These are phyloP conservation scores for Abscondita cerata DNA, from an alignment of 2,888 invertebrate species.

Conservation along the genomic window DNA sequence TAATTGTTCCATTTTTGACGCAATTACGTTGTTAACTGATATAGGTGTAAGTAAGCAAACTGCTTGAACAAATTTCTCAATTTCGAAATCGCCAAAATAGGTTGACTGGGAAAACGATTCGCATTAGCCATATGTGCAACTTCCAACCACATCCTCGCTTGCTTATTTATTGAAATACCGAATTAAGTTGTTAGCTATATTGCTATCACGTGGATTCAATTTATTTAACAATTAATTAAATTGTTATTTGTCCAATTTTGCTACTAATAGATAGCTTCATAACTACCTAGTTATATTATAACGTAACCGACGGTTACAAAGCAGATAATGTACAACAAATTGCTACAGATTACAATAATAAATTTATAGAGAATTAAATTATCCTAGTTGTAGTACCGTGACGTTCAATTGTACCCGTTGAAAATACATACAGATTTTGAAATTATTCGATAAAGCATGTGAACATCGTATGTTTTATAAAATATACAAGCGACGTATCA, in stretches of 20 bases:
- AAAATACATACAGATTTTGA: slow-evolving; percentile 8
- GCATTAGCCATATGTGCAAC: slow-evolving; percentile 28
- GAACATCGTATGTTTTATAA: slow-evolving; percentile 42
- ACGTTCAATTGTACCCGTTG: background rate
- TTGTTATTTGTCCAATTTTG: slow-evolving; percentile 5
- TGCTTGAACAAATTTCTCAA: slow-evolving; percentile 35
- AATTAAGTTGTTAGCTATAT: slow-evolving; percentile 9
- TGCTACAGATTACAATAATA: slow-evolving; percentile 30
- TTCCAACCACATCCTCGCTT: slow-evolving; percentile 21
- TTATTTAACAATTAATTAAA: slow-evolving; percentile 5
- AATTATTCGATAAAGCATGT: slow-evolving; percentile 30
- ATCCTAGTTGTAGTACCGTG: slow-evolving; percentile 16
- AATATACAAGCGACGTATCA: slow-evolving; percentile 41
- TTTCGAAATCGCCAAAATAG: slow-evolving; percentile 17
- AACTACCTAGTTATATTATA: slow-evolving; percentile 22
- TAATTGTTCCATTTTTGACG: background rate
- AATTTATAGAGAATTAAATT: slow-evolving; percentile 35
- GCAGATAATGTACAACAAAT: slow-evolving; percentile 13
- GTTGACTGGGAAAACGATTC: slow-evolving; percentile 20
- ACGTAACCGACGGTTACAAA: slow-evolving; percentile 16
- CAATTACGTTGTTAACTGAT: too few relatives aligned
- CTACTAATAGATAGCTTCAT: slow-evolving; percentile 11
- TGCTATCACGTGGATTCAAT: slow-evolving; percentile 4
- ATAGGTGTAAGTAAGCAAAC: too few relatives aligned
- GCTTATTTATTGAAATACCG: background rate